Evolutionary conservation across 2,888 invertebrate species (phyloP).

Genomic region (Bugulina stolonifera): DNA sequence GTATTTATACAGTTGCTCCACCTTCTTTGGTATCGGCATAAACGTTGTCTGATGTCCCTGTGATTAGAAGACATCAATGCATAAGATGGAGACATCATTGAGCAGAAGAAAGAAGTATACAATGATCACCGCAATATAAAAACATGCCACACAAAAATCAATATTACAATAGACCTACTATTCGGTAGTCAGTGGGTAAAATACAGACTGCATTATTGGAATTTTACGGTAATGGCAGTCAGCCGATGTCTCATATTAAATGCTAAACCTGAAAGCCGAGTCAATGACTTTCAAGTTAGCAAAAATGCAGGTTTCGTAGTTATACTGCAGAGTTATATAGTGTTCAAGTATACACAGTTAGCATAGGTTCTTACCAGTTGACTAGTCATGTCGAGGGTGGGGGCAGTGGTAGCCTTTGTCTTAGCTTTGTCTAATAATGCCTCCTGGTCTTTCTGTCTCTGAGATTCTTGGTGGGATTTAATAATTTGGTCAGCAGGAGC

Average conservation of each 20-base stretch:
- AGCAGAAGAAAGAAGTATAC: no score
- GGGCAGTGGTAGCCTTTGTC: slow-evolving; percentile 60
- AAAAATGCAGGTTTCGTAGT: neutral
- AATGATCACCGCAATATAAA: no score
- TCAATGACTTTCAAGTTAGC: no score
- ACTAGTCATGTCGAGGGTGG: neutral
- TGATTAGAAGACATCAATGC: no score
- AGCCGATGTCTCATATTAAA: no score
- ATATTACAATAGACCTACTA: no score
- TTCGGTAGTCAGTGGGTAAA: no score
- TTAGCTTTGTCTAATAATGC: slow-evolving; percentile 54
- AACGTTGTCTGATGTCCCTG: slow-evolving; percentile 51
- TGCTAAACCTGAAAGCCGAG: no score
- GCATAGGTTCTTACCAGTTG: neutral
- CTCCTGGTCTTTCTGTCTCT: slow-evolving; percentile 25
- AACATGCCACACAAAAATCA: no score
- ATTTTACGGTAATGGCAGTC: no score
- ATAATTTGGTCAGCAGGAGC: slow-evolving; percentile 82
- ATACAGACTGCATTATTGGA: no score
- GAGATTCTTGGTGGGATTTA: slow-evolving; percentile 62
- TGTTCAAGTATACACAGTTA: neutral
- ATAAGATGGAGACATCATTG: no score
- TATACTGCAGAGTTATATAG: neutral
- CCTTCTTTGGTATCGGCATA: slow-evolving; percentile 65
- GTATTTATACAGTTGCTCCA: slow-evolving; percentile 61